phyloP scores from a whole-genome alignment of 2,113 vertebrate species.

The Elachura formosa region DNA sequence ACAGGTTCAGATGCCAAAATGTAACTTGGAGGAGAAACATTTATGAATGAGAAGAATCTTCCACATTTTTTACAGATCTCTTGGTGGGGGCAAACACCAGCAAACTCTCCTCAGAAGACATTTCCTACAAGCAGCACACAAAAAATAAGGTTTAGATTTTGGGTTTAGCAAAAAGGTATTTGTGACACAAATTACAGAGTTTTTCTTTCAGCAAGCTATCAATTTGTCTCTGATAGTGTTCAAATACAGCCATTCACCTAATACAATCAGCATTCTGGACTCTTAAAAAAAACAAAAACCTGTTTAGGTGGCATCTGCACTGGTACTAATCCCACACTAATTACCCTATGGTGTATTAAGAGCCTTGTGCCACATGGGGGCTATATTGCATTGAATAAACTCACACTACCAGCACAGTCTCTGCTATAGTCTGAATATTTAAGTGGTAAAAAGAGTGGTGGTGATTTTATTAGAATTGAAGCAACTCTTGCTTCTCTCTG shows the following conservation, averaged over 20 bases:
- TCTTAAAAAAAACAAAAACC: neutral
- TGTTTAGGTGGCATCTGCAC: neutral
- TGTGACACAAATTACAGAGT: neutral
- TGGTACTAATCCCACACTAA: rapidly evolving
- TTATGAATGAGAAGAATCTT: neutral
- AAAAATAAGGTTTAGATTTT: neutral
- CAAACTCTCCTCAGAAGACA: neutral
- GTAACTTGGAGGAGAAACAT: neutral
- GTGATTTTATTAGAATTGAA: neutral
- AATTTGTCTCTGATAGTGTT: neutral
- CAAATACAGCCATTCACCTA: neutral
- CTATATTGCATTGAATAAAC: neutral
- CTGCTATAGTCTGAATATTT: neutral
- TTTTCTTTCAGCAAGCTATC: neutral
- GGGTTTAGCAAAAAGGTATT: neutral
- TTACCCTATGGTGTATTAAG: neutral
- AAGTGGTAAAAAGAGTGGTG: neutral
- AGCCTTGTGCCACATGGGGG: neutral
- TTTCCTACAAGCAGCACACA: neutral
- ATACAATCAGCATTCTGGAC: neutral
- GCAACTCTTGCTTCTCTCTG: neutral
- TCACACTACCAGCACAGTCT: neutral
- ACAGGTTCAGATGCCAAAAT: neutral
- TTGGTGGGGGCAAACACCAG: neutral
- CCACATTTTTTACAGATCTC: neutral